phyloP scores from a whole-genome alignment of 2,797 vertebrate species.

The Dallia pectoralis region DNA sequence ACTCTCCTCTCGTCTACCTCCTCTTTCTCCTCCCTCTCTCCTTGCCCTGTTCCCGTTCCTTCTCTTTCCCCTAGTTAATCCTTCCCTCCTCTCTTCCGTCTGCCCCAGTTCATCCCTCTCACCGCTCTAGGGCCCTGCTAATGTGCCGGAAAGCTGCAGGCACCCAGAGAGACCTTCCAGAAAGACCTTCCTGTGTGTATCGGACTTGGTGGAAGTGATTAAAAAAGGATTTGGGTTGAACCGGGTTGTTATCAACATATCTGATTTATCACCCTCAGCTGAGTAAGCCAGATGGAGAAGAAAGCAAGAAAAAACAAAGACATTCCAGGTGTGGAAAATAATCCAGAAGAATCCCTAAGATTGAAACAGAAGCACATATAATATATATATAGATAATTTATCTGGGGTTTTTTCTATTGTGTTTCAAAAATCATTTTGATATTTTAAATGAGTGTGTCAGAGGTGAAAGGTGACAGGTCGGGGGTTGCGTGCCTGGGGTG shows the following conservation, averaged over 20 bases:
- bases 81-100: neutral
- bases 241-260: constrained; percentile 68
- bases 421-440: neutral
- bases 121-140: constrained; percentile 55
- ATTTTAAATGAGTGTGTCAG: neutral
- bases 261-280: constrained; percentile 69
- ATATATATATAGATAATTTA: neutral
- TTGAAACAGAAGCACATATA: constrained; percentile 38
- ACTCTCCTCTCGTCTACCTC: neutral
- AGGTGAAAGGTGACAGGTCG: neutral
- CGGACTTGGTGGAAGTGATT: constrained; percentile 71
- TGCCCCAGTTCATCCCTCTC: constrained; percentile 5
- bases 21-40: neutral
- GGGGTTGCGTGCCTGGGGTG: neutral
- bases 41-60: too few species aligned
- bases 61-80: neutral
- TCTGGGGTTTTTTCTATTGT: neutral
- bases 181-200: constrained; percentile 57
- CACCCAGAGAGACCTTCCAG: constrained; percentile 50
- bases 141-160: constrained; percentile 62
- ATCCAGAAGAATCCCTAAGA: constrained; percentile 23
- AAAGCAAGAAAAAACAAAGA: constrained; percentile 48
- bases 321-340: constrained; percentile 57
- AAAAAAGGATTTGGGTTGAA: constrained; percentile 68
- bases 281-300: constrained; percentile 36